Evolutionary conservation across 2,888 invertebrate species (phyloP).

Genomic region (Tachina fera): DNA sequence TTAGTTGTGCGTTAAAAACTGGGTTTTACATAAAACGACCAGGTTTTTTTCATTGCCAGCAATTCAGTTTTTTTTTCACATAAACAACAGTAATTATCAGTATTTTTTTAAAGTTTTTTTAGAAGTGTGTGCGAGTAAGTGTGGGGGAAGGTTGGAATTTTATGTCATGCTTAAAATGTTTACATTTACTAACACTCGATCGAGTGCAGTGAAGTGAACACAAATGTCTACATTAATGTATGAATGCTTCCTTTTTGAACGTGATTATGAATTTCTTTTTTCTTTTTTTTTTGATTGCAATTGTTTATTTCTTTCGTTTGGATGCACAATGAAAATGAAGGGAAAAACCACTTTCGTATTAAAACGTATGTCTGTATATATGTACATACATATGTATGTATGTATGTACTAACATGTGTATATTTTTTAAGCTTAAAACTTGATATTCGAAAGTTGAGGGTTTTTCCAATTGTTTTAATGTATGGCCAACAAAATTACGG

Average conservation of each 20-base stretch:
- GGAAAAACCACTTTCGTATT: constrained; percentile 64
- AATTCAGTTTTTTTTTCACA: constrained; percentile 13
- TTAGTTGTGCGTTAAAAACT: constrained; percentile 53
- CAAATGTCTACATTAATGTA: constrained; percentile 23
- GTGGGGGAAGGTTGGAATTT: constrained; percentile 44
- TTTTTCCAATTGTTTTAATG: constrained; percentile 51
- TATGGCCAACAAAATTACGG: constrained; percentile 27
- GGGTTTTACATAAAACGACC: constrained; percentile 59
- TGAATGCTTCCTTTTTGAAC: constrained; percentile 64
- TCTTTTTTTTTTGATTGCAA: constrained; percentile 24
- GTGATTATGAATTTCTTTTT: constrained; percentile 67
- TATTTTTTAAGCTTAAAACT: constrained; percentile 55
- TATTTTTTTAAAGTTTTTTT: neutral
- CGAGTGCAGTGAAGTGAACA: constrained; percentile 30
- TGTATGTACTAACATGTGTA: neutral
- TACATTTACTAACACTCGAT: constrained; percentile 24
- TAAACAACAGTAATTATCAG: constrained; percentile 27
- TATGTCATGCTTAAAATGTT: constrained; percentile 61
- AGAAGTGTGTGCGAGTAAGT: neutral
- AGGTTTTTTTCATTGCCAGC: constrained; percentile 69
- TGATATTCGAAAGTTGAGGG: constrained; percentile 68
- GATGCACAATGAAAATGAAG: constrained; percentile 51
- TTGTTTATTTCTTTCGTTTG: constrained; percentile 38
- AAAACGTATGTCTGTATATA: neutral
- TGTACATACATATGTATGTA: neutral